phyloP scores from a whole-genome alignment of 2,888 invertebrate genomes.

The Liopterus haemorrhoidalis region DNA sequence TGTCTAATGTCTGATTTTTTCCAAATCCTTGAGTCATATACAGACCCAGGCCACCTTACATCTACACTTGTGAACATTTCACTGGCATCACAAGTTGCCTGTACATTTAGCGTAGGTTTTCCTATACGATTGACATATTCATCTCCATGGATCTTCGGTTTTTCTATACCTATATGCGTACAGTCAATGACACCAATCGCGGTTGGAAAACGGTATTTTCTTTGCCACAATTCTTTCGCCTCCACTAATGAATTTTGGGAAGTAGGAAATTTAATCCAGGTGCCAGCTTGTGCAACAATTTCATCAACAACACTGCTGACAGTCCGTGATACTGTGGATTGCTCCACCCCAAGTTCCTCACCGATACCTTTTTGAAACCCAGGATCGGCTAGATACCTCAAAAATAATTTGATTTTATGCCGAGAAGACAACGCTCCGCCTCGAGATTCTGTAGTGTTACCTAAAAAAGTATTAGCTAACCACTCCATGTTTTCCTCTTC shows the following conservation, averaged over 20 bases:
- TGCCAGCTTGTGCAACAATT: conserved; percentile 1
- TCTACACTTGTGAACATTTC: conserved; percentile 27
- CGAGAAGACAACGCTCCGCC: conserved; percentile 13
- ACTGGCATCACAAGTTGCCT: conserved; percentile 26
- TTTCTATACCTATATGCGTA: conserved; percentile 26
- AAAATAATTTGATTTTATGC: conserved; percentile 19
- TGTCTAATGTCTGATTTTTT: conserved; percentile 19
- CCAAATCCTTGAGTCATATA: conserved; percentile 27
- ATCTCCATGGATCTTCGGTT: conserved; percentile 22
- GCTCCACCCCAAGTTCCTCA: conserved; percentile 18
- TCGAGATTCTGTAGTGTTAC: conserved; percentile 12
- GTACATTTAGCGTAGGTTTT: conserved; percentile 25
- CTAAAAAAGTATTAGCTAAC: conserved; percentile 15
- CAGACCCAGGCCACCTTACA: conserved; percentile 26
- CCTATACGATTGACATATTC: conserved; percentile 30
- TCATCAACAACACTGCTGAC: no score
- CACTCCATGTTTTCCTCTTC: conserved; percentile 11
- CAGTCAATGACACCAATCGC: conserved; percentile 25
- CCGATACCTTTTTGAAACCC: conserved; percentile 20
- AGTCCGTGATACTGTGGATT: conserved; percentile 18
- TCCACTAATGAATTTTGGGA: not conserved
- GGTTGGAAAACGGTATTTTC: conserved; percentile 13
- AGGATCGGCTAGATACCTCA: conserved; percentile 13
- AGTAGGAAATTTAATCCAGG: conserved; percentile 17
- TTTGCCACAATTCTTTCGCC: conserved; percentile 15